Evolutionary conservation across 2,888 invertebrate genomes (phyloP).

Genomic region (Drosophila trichaetosa): DNA sequence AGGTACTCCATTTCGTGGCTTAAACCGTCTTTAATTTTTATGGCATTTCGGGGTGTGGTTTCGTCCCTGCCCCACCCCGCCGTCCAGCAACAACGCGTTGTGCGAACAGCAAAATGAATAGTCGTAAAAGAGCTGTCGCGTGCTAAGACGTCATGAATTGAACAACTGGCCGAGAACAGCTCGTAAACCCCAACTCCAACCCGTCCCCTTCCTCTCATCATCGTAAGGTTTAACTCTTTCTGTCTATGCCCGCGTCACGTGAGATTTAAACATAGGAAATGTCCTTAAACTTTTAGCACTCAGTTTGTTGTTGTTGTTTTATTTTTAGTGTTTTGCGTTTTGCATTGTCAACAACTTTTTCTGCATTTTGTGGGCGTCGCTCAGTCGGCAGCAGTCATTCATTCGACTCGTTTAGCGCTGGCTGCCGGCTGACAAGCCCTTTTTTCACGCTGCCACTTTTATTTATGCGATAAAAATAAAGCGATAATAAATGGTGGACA

Average conservation of each 20-base stretch:
- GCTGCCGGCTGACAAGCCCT: conserved; percentile 69
- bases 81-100: neutral
- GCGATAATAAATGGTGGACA: conserved; percentile 76
- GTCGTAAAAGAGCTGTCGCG: conserved; percentile 70
- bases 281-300: conserved; percentile 71
- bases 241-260: conserved; percentile 27
- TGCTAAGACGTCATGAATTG: conserved; percentile 74
- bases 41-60: conserved; percentile 43
- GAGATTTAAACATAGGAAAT: conserved; percentile 56
- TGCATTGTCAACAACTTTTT: conserved; percentile 32
- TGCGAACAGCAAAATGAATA: conserved; percentile 59
- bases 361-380: conserved; percentile 28
- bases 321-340: conserved; percentile 15
- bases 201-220: neutral
- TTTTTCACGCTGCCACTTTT: conserved; percentile 69
- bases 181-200: conserved; percentile 15
- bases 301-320: conserved; percentile 17
- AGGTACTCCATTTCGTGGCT: conserved; percentile 15
- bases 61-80: neutral
- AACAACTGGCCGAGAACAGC: conserved; percentile 37
- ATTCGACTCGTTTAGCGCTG: conserved; percentile 31
- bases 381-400: conserved; percentile 15
- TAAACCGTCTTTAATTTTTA: conserved; percentile 21
- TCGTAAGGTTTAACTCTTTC: neutral
- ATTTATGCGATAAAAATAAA: conserved; percentile 81